Base-by-base conservation (phyloP, 2,797 vertebrate species). In the Epinephelus awoara region DNA sequence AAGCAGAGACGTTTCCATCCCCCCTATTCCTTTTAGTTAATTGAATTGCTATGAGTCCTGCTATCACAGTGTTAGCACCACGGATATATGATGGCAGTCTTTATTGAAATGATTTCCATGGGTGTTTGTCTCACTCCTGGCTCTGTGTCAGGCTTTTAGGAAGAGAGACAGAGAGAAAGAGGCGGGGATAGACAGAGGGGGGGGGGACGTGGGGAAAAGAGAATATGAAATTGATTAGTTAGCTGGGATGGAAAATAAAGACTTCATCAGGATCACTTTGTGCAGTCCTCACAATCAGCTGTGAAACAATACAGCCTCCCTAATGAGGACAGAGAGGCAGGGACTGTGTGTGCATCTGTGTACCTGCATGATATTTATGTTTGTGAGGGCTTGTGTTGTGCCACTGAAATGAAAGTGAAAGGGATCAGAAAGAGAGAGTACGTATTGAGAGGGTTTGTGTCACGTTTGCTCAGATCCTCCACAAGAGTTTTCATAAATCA, bases 191-290 rank as follows among this genome's bases (percentile, higher is more conserved):
- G 82, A 81, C 55, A 25, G 70, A 44, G 44, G 66, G 52, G 69
- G 81, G 29, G 23, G 57, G 18, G 58, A 57, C 29, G 70, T 11
- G 77, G 67, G 51, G 58, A 55, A 34, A 63, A 50, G 82, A 82
- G 89, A 88, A 92, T 89, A 92, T 91, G 91, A 92, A 91, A 93
- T 93, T 92, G 92, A 93, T 94, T 93, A 92, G 92, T 85, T 89
- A 88, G 88, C 89, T 91, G 80, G 85, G 83, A 92, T 91, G 85
- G 89, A 92, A 92, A 93, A 93, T 92, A 89, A 93, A 91, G 93
- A 92, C 91, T 93, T 92, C 91, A 91, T 93, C 91, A 93, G 81
- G 85, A 92, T 92, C 88, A 91, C 86, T 92, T 91, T 91, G 85
- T 90, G 84, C 88, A 86, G 85, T 89, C 82, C 77, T 91, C 83